Evolutionary conservation across 2,888 invertebrate species (phyloP), one percentile per base, ranked within the genome.

Genomic region (Rhabditoides inermis): DNA sequence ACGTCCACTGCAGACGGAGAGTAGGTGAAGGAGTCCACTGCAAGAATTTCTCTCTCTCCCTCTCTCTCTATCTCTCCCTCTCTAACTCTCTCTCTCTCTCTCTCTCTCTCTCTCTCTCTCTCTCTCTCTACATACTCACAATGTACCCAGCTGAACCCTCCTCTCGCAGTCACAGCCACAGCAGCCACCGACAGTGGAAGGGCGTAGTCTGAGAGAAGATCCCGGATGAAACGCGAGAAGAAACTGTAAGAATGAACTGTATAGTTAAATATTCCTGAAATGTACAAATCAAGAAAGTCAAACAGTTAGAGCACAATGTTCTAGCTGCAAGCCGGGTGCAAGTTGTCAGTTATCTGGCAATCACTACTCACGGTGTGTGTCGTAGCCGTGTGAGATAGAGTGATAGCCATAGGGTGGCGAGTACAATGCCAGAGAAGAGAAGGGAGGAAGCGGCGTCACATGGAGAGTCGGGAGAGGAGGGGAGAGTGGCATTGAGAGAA

Each of bases 1-100:
- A 56, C 45, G 32, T 61, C 63, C 2, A 48, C 6, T 2, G 53
- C 27, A 1, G 27, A 22, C 10, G 30, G 39, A 26, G 22, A 48
- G 15, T 39, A 20, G 2, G 30, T 18, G 52, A 63, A 63, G 23
- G 55, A 53, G 26, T 56, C 59, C 48, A 56, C 63, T 63, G 55
- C 30, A 61, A 78, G 73, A 12, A 76, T 64, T n/a, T 77, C 78
- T 63, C 78, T 78, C 23, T 18, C 27, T 39, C 37, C 45, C 36
- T 28, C 40, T 3, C 5, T 30, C 15, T 45, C 7, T 37, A 12
- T 22, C 12, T 2, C 18, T 10, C 18, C 30, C 3, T 27, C 12
- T 27, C 51, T 53, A 15, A 61, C 61, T 56, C 12, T 41, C 49
- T n/a, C n/a, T n/a, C n/a, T n/a, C n/a, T n/a, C 1, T 40, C n/a